These are phyloP conservation scores for Calonectris borealis DNA, from an alignment of 2,113 vertebrate genomes.

Conservation along the genomic window DNA sequence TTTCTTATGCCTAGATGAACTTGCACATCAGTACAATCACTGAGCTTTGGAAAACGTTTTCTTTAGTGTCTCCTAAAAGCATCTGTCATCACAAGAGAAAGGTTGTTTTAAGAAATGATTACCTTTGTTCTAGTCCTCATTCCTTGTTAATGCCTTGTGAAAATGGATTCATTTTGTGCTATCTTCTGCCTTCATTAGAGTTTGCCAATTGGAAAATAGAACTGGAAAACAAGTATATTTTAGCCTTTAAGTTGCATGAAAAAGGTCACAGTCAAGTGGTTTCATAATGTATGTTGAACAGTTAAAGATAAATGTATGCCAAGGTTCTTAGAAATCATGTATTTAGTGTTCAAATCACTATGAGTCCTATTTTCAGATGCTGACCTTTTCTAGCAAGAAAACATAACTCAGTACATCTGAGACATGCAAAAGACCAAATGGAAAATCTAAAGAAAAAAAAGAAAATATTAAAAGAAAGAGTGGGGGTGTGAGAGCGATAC, in stretches of 20 bases:
- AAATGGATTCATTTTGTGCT: slow-evolving; percentile 13
- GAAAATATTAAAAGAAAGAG: background rate
- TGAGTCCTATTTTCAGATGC: background rate
- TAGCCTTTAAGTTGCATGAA: slow-evolving; percentile 1
- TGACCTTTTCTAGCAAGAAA: slow-evolving; percentile 28
- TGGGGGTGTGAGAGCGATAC: accelerated
- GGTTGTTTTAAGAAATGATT: background rate
- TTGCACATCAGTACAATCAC: background rate
- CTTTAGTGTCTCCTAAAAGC: slow-evolving; percentile 1
- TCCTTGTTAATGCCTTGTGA: background rate
- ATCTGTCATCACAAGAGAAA: slow-evolving; percentile 2
- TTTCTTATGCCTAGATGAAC: background rate
- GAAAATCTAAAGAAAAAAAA: background rate
- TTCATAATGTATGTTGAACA: slow-evolving; percentile 5
- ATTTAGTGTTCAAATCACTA: slow-evolving; percentile 15
- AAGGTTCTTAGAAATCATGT: slow-evolving; percentile 1
- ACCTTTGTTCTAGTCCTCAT: background rate
- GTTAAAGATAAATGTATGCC: background rate
- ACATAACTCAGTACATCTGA: background rate
- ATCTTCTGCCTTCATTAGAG: background rate
- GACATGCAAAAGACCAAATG: background rate
- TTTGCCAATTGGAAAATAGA: background rate
- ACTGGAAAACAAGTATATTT: background rate
- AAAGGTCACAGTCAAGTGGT: slow-evolving; percentile 9
- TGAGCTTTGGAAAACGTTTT: background rate